A percentile compares a stretch with the other conserved stretches of the same genome.
phyloP scores from a whole-genome alignment of 2,888 invertebrate genomes.

The Drosophila rellima region DNA sequence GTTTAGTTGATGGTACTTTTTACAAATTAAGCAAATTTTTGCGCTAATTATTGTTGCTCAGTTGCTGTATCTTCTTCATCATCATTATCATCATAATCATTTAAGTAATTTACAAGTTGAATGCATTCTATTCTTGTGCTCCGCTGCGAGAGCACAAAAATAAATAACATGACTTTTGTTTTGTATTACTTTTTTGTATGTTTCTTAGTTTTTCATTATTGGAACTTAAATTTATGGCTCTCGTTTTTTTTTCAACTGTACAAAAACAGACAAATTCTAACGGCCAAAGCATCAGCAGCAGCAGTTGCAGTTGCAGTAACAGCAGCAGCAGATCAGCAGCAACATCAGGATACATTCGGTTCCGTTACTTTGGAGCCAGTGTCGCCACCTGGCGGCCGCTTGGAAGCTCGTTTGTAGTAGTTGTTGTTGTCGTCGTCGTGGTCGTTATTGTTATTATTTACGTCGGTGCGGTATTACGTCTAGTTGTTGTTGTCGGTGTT shows the following conservation, averaged over 20 bases:
- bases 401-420: conserved; percentile 71
- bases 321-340: conserved; percentile 16
- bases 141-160: conserved; percentile 53
- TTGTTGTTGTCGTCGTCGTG: conserved; percentile 19
- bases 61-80: conserved; percentile 63
- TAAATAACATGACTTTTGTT: conserved; percentile 66
- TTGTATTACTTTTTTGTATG: conserved; percentile 50
- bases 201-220: conserved; percentile 45
- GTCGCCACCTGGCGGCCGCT: conserved; percentile 54
- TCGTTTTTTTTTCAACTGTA: conserved; percentile 62
- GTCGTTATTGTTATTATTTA: conserved; percentile 25
- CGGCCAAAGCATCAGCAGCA: conserved; percentile 56
- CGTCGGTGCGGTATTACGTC: conserved; percentile 41
- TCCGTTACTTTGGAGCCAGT: conserved; percentile 15
- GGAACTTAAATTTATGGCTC: conserved; percentile 79
- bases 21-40: conserved; percentile 83
- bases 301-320: conserved; percentile 38
- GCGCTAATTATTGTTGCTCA: conserved; percentile 81
- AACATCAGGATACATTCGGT: conserved; percentile 27
- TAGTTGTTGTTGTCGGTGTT: conserved; percentile 16
- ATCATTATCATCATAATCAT: conserved; percentile 33
- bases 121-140: conserved; percentile 55
- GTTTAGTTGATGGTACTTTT: conserved; percentile 82
- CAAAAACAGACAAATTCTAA: conserved; percentile 75
- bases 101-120: conserved; percentile 77